Conservation (phyloP, 2,888 invertebrate genomes). For the Drosophila tripunctata region DNA sequence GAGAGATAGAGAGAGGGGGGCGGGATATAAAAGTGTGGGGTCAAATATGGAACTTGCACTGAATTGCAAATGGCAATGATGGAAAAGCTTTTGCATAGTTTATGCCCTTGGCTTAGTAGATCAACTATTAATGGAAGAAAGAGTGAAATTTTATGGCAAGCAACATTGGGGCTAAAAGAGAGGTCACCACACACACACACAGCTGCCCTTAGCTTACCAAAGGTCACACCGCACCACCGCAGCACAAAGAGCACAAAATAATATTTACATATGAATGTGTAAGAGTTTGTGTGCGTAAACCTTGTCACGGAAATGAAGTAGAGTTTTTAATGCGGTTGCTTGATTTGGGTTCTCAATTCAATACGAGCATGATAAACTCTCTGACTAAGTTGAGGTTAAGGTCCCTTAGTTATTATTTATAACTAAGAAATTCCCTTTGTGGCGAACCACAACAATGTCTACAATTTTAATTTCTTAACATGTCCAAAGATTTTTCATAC, state of each 20-base stretch:
- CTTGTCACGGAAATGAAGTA: slow-evolving; percentile 55
- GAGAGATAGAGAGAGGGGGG: not conserved
- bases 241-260: slow-evolving; percentile 49
- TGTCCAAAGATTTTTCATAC: not conserved
- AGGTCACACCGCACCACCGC: slow-evolving; percentile 46
- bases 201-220: slow-evolving; percentile 53
- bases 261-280: slow-evolving; percentile 52
- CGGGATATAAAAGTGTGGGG: not conserved
- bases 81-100: slow-evolving; percentile 74
- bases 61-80: slow-evolving; percentile 63
- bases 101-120: slow-evolving; percentile 72
- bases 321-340: slow-evolving; percentile 55
- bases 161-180: not conserved
- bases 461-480: not conserved
- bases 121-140: slow-evolving; percentile 75
- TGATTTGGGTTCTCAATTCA: slow-evolving; percentile 57
- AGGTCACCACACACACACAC: too few species aligned
- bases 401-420: slow-evolving; percentile 24
- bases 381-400: slow-evolving; percentile 1
- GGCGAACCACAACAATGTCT: slow-evolving; percentile 3
- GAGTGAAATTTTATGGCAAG: slow-evolving; percentile 54
- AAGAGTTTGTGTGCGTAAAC: slow-evolving; percentile 2
- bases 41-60: slow-evolving; percentile 12
- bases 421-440: slow-evolving; percentile 23
- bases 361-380: slow-evolving; percentile 24